Evolutionary conservation across 2,797 vertebrate genomes (phyloP).

Genomic region (Poliocrania exsul): DNA sequence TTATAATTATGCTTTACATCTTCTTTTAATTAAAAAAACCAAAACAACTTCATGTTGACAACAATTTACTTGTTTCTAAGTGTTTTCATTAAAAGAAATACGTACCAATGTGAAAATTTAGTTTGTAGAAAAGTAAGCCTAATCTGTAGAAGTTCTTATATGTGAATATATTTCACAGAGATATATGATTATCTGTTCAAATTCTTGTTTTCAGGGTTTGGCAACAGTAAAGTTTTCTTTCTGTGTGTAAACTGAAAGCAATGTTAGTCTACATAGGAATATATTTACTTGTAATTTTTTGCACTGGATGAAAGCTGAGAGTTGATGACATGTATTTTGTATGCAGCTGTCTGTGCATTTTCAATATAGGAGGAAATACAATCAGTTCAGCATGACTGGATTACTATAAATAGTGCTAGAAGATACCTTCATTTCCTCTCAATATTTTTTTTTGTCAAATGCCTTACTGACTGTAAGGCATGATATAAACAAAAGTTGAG

Average conservation of each 20-base stretch:
- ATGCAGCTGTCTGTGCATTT: conserved; percentile 21
- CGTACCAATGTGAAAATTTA: background rate
- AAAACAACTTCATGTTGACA: background rate
- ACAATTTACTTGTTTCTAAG: background rate
- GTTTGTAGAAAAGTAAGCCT: background rate
- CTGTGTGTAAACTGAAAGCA: background rate
- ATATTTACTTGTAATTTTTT: conserved; percentile 10
- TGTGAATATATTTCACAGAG: background rate
- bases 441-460: conserved; percentile 27
- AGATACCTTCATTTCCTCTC: conserved; percentile 51
- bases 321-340: conserved; percentile 17
- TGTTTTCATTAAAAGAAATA: background rate
- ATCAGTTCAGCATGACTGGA: conserved; percentile 49
- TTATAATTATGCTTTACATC: background rate
- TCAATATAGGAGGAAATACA: conserved; percentile 40
- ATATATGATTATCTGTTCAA: background rate
- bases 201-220: background rate
- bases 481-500: background rate
- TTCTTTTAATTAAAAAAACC: conserved; percentile 10
- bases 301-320: background rate
- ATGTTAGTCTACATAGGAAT: background rate
- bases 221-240: background rate
- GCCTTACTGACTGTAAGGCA: background rate
- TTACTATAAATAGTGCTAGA: conserved; percentile 50
- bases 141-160: background rate